Percentiles rank a stretch among this genome's conserved stretches.
Conservation (phyloP, 1,140 invertebrate species). For the Drosophila parvula region DNA sequence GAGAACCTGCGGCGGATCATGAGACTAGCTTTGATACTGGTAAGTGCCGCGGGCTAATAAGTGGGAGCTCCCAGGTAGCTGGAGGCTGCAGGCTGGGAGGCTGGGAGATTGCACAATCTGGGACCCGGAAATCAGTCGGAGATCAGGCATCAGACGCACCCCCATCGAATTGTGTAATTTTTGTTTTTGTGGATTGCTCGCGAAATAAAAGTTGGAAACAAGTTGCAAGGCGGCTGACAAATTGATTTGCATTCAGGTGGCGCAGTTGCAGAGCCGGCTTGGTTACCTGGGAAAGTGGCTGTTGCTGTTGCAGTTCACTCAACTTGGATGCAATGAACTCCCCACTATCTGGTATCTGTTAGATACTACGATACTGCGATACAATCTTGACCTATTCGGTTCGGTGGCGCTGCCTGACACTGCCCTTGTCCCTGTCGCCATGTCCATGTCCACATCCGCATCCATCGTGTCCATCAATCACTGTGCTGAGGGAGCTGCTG, state of each 20-base stretch:
- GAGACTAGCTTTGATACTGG: slow-evolving; percentile 73
- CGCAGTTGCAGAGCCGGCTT: slow-evolving; percentile 62
- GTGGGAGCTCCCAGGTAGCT: neutral
- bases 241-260: slow-evolving; percentile 71
- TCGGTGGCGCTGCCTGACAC: slow-evolving; percentile 13
- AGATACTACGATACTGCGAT: neutral
- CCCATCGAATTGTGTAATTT: slow-evolving; percentile 5
- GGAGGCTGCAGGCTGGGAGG: neutral
- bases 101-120: slow-evolving; percentile 26
- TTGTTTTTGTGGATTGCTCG: neutral
- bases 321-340: slow-evolving; percentile 42
- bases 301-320: slow-evolving; percentile 37
- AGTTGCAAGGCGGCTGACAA: slow-evolving; percentile 39
- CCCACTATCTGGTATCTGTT: neutral
- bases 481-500: neutral
- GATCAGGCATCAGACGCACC: slow-evolving; percentile 15
- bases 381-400: slow-evolving; percentile 38
- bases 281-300: slow-evolving; percentile 46
- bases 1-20: slow-evolving; percentile 56
- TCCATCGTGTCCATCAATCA: slow-evolving; percentile 35
- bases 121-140: slow-evolving; percentile 25
- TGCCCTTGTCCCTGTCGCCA: slow-evolving; percentile 24
- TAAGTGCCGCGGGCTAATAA: slow-evolving; percentile 24
- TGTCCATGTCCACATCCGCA: slow-evolving; percentile 22
- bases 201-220: slow-evolving; percentile 15